Conservation (phyloP, 1,140 invertebrate genomes). For the Micrasema minimum region DNA sequence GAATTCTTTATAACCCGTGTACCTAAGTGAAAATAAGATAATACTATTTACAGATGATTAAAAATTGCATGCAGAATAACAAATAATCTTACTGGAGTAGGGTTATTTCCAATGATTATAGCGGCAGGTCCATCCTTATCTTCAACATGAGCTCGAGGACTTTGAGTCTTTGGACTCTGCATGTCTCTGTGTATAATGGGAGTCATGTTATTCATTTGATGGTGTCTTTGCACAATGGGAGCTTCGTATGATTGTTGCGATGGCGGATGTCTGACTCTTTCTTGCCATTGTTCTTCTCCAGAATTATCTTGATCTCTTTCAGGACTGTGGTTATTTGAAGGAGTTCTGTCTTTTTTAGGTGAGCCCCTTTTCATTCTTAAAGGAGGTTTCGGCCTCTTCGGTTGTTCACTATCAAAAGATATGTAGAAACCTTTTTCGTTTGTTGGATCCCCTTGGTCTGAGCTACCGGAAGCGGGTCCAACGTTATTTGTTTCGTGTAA, state of each 20-base stretch:
- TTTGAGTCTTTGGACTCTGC: conserved; percentile 36
- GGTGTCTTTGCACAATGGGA: conserved; percentile 47
- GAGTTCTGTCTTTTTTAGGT: conserved; percentile 75
- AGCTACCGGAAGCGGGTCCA: conserved; percentile 56
- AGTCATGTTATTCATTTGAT: conserved; percentile 34
- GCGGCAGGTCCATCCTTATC: conserved; percentile 62
- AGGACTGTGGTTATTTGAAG: conserved; percentile 59
- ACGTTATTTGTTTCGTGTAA: conserved; percentile 55
- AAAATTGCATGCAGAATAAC: conserved; percentile 4
- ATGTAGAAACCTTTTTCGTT: conserved; percentile 95
- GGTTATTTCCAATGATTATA: conserved; percentile 76
- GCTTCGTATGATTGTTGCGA: conserved; percentile 55
- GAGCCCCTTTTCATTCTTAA: conserved; percentile 80
- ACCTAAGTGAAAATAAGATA: no score
- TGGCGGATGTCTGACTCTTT: conserved; percentile 64
- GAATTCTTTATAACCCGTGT: no score
- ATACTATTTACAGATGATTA: no score
- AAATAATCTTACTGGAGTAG: conserved; percentile 73
- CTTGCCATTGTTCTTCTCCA: conserved; percentile 60
- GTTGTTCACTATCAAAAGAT: conserved; percentile 88
- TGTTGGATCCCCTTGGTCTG: conserved; percentile 66
- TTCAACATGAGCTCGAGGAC: conserved; percentile 50
- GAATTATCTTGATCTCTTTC: conserved; percentile 56
- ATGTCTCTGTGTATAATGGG: conserved; percentile 45
- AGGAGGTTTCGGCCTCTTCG: conserved; percentile 89